Percentiles rank a stretch among this genome's conserved stretches.
phyloP scores from a whole-genome alignment of 2,888 invertebrate genomes.

The Dasysyrphus tricinctus region DNA sequence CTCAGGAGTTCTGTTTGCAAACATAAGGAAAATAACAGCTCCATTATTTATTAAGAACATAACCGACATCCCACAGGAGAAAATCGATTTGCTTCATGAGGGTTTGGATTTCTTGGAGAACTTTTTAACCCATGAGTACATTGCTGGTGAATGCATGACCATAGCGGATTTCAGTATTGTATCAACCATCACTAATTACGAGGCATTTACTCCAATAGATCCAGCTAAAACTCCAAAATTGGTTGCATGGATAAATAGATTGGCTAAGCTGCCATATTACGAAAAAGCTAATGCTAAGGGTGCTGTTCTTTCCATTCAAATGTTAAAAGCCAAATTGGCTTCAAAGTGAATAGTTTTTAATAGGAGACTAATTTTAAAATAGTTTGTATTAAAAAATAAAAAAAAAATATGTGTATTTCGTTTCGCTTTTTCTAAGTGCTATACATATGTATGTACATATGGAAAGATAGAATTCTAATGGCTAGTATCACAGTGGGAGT shows the following conservation, averaged over 20 bases:
- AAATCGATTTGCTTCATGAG: slow-evolving; percentile 78
- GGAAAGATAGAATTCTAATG: too few species aligned
- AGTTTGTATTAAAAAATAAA: background rate
- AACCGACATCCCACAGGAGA: slow-evolving; percentile 66
- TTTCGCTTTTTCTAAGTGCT: background rate
- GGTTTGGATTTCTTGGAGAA: slow-evolving; percentile 79
- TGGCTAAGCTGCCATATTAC: slow-evolving; percentile 79
- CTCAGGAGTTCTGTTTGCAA: slow-evolving; percentile 80
- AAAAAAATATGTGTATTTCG: background rate
- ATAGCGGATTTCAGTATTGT: slow-evolving; percentile 80
- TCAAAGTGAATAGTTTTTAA: background rate
- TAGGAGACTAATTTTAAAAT: background rate
- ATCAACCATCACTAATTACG: slow-evolving; percentile 76
- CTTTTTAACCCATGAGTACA: slow-evolving; percentile 78
- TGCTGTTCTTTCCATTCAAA: background rate
- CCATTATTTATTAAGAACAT: slow-evolving; percentile 76
- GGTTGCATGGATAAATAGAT: slow-evolving; percentile 78
- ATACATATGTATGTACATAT: too few species aligned
- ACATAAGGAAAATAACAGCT: slow-evolving; percentile 78
- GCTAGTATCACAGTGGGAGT: too few species aligned
- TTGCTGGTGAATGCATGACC: slow-evolving; percentile 79
- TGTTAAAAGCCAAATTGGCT: slow-evolving; percentile 36
- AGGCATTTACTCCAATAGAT: slow-evolving; percentile 76
- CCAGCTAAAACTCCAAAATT: slow-evolving; percentile 77
- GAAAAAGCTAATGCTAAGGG: slow-evolving; percentile 78